phyloP scores from a whole-genome alignment of 2,888 invertebrate genomes.

The Pseudococcus longispinus region DNA sequence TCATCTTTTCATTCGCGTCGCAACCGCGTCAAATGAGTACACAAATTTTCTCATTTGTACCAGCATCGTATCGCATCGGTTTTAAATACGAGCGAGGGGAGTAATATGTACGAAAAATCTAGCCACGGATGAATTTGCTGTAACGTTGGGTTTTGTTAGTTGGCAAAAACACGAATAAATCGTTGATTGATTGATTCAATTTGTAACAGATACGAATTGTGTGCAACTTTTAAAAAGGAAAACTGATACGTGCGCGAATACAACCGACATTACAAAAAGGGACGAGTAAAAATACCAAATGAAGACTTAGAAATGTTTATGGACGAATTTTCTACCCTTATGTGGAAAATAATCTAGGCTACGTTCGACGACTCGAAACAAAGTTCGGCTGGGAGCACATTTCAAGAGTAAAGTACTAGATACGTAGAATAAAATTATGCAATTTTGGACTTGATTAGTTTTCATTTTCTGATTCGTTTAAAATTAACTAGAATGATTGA shows the following conservation, averaged over 20 bases:
- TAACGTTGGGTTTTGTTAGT: neutral
- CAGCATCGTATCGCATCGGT: neutral
- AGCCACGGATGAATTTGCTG: neutral
- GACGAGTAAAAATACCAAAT: neutral
- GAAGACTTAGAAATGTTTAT: slow-evolving; percentile 15
- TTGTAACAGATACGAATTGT: slow-evolving; percentile 13
- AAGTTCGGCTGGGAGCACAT: neutral
- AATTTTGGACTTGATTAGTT: too few relatives aligned
- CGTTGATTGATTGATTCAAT: slow-evolving; percentile 33
- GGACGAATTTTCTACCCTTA: neutral
- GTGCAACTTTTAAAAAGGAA: neutral
- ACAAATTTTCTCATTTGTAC: neutral
- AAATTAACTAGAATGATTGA: too few relatives aligned
- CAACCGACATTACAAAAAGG: neutral
- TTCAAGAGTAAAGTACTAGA: too few relatives aligned
- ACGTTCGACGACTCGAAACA: neutral
- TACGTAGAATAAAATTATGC: too few relatives aligned
- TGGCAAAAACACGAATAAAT: neutral
- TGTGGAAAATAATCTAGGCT: neutral
- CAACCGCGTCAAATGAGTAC: neutral
- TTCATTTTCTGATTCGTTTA: too few relatives aligned
- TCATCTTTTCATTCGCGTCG: neutral
- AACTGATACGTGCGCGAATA: slow-evolving; percentile 9
- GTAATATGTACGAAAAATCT: neutral
- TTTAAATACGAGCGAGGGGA: neutral